Evolutionary conservation across 2,888 invertebrate species (phyloP), one percentile per base, ranked within the genome.

Genomic region (Spialia ferax): DNA sequence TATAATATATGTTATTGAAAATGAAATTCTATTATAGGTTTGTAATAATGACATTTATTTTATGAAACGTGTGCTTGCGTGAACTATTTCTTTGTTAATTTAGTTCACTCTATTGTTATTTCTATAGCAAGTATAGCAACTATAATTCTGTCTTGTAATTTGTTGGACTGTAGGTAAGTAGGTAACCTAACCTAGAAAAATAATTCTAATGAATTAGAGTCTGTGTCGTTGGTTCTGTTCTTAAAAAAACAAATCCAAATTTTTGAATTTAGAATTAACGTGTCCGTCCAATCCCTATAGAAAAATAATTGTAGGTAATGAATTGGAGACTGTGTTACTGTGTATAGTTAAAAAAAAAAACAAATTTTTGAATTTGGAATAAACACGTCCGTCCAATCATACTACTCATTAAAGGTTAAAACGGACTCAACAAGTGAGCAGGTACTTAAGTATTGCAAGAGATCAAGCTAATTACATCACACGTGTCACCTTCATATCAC

Each of bases 401-500:
- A 0, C 38, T 38, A n/a, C n/a, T 11, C 35, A 35, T 35, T 35
- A 35, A 35, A 35, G 2, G 35, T 11, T 11, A 35, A 11, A 35
- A 11, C 35, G 35, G 11, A 13, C n/a, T n/a, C 45, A 50, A 11
- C 22, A 22, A 50, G 22, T 22, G 13, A 50, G 13, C 13, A 52
- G 7, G n/a, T 23, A 26, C 23, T 7, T n/a, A n/a, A 26, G 23
- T 52, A 65, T 72, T 63, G 71, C 70, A 74, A 73, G 38, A 64
- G 59, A 66, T 68, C 55, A 61, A 35, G 63, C 48, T 60, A 71
- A 63, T 72, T 73, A 72, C 72, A 74, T 74, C 74, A 70, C 65
- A 69, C 69, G 48, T 70, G 70, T 72, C 71, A 74, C 73, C 72
- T 73, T 71, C 71, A 52, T 67, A 69, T 60, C 65, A 61, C 61